Base-by-base conservation (phyloP, 2,888 invertebrate species). In the Xestia rhomboidea region DNA sequence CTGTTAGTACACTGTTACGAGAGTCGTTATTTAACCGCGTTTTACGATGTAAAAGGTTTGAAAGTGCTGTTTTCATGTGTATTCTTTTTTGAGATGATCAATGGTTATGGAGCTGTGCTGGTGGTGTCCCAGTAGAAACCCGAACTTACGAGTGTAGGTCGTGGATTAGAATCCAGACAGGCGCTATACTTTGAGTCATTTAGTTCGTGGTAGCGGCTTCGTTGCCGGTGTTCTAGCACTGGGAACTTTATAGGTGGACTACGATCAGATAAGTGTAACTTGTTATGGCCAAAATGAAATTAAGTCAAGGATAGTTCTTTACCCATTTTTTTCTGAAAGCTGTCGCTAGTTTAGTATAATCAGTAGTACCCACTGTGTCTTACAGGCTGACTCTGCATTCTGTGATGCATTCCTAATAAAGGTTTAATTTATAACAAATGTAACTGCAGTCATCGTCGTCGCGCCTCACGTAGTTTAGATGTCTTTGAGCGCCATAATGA, bases 41-140 rank as follows among this genome's bases (percentile, higher is more conserved):
- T 73, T 69, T 64, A 69, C 34, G 68, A 79, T 27, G 49, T 81
- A 73, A 41, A 15, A 78, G 73, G 38, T n/a, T 73, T 64, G 21
- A 38, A 51, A 38, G 13, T 24, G 41, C 64, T 44, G 46, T 21
- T 66, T 76, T 60, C 5, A 24, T 30, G 11, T 21, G 44, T 5
- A 15, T 49, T 41, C 3, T 54, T 60, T 76, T 24, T 30, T 68
- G 44, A 44, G 21, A 38, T 51, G 38, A 69, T 69, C 15, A 51
- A 68, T 51, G 8, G 51, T 54, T 73, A n/a, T n/a, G 18, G 41
- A 41, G 18, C 27, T 41, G 11, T 60, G n/a, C n/a, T n/a, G 13
- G 60, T 30, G 60, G 51, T 51, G 24, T 51, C 24, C 51, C n/a
- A 24, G 4, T 10, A 4, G n/a, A 54, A n/a, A n/a, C 11, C 11